Evolutionary conservation across 2,797 vertebrate genomes (phyloP).

Genomic region (Gephyroberyx darwinii): DNA sequence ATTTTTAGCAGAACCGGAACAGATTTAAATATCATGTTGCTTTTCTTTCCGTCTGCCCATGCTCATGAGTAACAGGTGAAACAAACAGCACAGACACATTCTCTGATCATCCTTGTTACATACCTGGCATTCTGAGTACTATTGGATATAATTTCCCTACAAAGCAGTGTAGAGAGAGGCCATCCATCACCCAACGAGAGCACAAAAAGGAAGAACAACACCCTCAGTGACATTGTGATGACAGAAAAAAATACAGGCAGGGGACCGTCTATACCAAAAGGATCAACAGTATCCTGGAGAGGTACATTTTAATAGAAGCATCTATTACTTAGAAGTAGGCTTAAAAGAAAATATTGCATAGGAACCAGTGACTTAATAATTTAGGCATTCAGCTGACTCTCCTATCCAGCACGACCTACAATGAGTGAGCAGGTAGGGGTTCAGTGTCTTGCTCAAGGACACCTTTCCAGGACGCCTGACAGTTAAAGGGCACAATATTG

Average conservation of each 20-base stretch:
- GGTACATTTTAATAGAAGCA: conserved; percentile 51
- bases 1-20: background rate
- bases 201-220: conserved; percentile 79
- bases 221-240: conserved; percentile 66
- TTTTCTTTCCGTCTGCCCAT: background rate
- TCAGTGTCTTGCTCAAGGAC: conserved; percentile 31
- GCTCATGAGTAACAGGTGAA: background rate
- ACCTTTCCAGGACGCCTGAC: conserved; percentile 2
- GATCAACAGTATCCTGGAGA: conserved; percentile 14
- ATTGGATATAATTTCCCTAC: conserved; percentile 79
- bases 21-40: background rate
- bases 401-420: conserved; percentile 22
- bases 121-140: conserved; percentile 80
- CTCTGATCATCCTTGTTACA: conserved; percentile 46
- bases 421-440: conserved; percentile 5
- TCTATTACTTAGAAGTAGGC: conserved; percentile 37
- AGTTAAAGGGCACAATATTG: conserved; percentile 3
- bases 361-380: conserved; percentile 45
- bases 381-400: conserved; percentile 23
- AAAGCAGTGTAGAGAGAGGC: conserved; percentile 54
- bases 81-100: conserved; percentile 1
- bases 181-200: conserved; percentile 75
- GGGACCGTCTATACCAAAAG: conserved; percentile 27
- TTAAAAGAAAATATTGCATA: conserved; percentile 10
- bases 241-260: conserved; percentile 31